Percentiles rank a stretch among this genome's conserved stretches.
Conservation (phyloP, 2,888 invertebrate genomes). For the Drosophila tripunctata region DNA sequence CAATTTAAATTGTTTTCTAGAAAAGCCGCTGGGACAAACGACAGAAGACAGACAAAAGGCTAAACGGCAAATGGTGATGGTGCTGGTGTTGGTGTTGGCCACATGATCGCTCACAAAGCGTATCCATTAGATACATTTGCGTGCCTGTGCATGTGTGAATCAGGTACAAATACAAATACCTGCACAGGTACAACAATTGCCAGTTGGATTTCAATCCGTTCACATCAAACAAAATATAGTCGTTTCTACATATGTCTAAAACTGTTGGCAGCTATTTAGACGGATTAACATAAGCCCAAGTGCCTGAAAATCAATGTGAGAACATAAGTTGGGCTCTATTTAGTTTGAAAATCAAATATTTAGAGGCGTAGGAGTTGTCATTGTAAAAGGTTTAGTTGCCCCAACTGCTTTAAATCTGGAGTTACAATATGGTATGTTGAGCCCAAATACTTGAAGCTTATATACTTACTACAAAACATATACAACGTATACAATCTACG, state of each 20-base stretch:
- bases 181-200: slow-evolving; percentile 16
- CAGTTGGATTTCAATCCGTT: slow-evolving; percentile 46
- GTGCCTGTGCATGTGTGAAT: slow-evolving; percentile 45
- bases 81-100: slow-evolving; percentile 24
- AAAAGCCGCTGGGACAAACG: slow-evolving; percentile 65
- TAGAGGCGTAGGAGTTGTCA: slow-evolving; percentile 42
- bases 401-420: slow-evolving; percentile 9
- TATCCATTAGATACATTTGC: slow-evolving; percentile 60
- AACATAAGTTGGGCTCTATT: slow-evolving; percentile 39
- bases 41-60: slow-evolving; percentile 47
- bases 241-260: slow-evolving; percentile 68
- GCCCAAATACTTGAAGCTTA: slow-evolving; percentile 15
- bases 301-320: slow-evolving; percentile 72
- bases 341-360: not conserved
- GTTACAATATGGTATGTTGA: slow-evolving; percentile 29
- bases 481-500: too few species aligned
- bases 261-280: slow-evolving; percentile 79
- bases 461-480: not conserved
- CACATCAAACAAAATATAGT: slow-evolving; percentile 64
- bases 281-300: slow-evolving; percentile 69
- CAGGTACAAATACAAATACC: slow-evolving; percentile 13
- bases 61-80: slow-evolving; percentile 38
- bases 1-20: slow-evolving; percentile 82
- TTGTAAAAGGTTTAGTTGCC: slow-evolving; percentile 29
- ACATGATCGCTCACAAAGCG: slow-evolving; percentile 36